Evolutionary conservation across 2,797 vertebrate genomes (phyloP).

Genomic region (Eospalax fontanierii): DNA sequence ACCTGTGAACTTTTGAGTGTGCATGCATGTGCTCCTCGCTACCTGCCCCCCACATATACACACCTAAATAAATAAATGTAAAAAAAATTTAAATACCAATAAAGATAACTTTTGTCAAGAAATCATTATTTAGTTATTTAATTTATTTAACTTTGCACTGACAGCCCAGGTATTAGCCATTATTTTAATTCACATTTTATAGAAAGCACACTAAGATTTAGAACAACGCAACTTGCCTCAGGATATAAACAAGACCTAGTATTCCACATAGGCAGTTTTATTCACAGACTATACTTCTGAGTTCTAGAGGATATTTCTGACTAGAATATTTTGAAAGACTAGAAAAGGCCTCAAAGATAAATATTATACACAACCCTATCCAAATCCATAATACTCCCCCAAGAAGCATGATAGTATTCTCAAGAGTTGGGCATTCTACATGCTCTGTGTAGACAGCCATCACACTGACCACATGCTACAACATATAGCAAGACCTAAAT

Average conservation of each 20-base stretch:
- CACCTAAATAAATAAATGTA: neutral
- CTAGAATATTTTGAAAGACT: neutral
- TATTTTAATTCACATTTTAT: slow-evolving; percentile 38
- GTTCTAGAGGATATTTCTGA: neutral
- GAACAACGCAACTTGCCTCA: neutral
- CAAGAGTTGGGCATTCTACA: neutral
- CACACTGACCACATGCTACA: neutral
- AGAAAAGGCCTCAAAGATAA: slow-evolving; percentile 14
- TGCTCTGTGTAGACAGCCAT: neutral
- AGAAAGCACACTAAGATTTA: slow-evolving; percentile 11
- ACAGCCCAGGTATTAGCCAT: neutral
- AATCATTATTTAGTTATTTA: slow-evolving; percentile 12
- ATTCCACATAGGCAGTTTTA: neutral
- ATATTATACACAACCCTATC: neutral
- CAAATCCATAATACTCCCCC: neutral
- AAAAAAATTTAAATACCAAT: neutral
- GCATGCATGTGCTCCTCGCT: too few species aligned
- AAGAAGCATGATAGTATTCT: neutral
- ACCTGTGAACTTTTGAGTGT: too few species aligned
- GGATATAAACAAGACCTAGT: neutral
- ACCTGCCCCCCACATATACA: too few species aligned
- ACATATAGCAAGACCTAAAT: neutral
- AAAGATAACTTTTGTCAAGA: neutral
- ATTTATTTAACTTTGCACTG: slow-evolving; percentile 32
- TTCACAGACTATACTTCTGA: neutral